phyloP scores from a whole-genome alignment of 2,113 vertebrate genomes.

The Hemiscyllium ocellatum region DNA sequence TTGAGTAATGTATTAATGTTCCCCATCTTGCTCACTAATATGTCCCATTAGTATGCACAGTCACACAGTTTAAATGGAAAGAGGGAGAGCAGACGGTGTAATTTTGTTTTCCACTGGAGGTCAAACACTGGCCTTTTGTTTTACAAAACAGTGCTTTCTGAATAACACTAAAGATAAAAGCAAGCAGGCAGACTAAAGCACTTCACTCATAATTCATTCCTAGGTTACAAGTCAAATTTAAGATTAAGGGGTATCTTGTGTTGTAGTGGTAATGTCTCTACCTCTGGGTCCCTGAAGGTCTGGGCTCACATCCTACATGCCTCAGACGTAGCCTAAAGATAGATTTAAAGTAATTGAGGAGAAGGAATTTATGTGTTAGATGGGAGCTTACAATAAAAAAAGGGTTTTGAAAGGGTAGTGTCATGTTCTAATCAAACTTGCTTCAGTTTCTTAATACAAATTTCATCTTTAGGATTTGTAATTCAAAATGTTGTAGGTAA shows the following conservation, averaged over 20 bases:
- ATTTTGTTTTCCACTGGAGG: background rate
- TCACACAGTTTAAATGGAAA: background rate
- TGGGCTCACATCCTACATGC: too few species aligned
- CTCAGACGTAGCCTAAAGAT: too few species aligned
- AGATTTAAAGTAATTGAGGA: too few species aligned
- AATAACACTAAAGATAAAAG: background rate
- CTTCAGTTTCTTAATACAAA: background rate
- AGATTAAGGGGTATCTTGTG: background rate
- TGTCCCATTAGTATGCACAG: background rate
- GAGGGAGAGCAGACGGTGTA: background rate
- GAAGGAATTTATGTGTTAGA: background rate
- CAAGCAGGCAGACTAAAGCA: background rate
- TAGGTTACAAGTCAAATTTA: background rate
- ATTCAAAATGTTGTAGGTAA: background rate
- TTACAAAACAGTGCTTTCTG: background rate
- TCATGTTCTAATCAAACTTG: background rate
- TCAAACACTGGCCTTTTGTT: background rate
- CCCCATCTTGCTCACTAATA: background rate
- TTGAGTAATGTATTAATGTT: background rate
- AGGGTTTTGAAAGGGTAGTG: background rate
- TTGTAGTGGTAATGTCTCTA: too few species aligned
- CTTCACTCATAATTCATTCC: background rate
- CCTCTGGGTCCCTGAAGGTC: too few species aligned
- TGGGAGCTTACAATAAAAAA: background rate
- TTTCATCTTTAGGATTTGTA: background rate